Base-by-base conservation (phyloP, 2,797 vertebrate genomes). In the Propithecus perrieri region DNA sequence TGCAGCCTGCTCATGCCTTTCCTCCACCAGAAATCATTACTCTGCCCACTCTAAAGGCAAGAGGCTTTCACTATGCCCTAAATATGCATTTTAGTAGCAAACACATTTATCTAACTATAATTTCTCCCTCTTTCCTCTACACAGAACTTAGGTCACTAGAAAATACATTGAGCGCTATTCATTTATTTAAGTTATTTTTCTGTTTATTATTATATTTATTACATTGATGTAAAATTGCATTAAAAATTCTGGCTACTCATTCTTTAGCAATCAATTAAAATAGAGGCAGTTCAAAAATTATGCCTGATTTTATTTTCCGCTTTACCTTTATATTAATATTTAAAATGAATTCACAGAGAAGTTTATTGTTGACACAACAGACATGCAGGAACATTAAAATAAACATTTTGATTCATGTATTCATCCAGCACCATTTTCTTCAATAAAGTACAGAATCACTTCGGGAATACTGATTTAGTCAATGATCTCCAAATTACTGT, bases 321-420 rank as follows among this genome's bases (percentile, higher is more conserved):
- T 81, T 69, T 94, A 41, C 30, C 30, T 28, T 63, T 91, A 79
- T 2, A 59, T 59, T 59, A 59, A 28, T 59, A 43, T 61, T 69
- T 91, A 85, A 94, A 94, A 79, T 22, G 88, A 83, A 85, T 26
- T 10, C 30, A 92, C 35, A 93, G 78, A 84, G 75, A 89, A 80
- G 22, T 75, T n/a, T 92, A 93, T 79, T 92, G 87, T 35, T 87
- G 30, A 57, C 38, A 93, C 8, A 87, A 65, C 12, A 74, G 24
- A 71, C 17, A 28, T 69, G 10, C 2, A 83, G 7, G 5, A 48
- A 85, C 28, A 85, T 76, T 83, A 69, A 95, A 94, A 69, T 69
- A 96, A 69, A 80, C 26, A 86, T 83, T 81, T 81, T 71, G 18
- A 93, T 55, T 57, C 35, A 63, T 41, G 30, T 46, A 79, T 13